Percentiles rank a stretch among this genome's conserved stretches.
Evolutionary conservation across 1,140 invertebrate genomes (phyloP).

Genomic region (Planococcus citri): DNA sequence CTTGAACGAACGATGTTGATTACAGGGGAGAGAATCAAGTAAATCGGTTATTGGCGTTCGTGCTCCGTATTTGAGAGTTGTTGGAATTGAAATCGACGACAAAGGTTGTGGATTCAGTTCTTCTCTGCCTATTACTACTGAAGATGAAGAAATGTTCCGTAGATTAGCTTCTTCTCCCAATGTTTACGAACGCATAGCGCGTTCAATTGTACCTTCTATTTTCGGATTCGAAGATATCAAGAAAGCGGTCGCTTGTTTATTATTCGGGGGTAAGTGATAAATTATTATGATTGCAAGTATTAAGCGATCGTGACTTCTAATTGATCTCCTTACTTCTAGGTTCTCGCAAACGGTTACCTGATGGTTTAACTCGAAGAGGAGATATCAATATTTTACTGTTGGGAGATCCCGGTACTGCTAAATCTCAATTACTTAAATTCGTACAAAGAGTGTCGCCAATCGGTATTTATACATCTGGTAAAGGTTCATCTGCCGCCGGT

Average conservation of each 20-base stretch:
- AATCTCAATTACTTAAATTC: slow-evolving; percentile 96
- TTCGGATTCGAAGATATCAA: slow-evolving; percentile 92
- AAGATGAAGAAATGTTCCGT: slow-evolving; percentile 87
- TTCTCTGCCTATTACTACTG: slow-evolving; percentile 45
- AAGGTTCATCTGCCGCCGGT: slow-evolving; percentile 97
- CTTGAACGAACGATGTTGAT: too few relatives aligned
- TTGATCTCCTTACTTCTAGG: slow-evolving; percentile 37
- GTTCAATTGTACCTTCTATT: slow-evolving; percentile 93
- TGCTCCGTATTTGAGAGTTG: slow-evolving; percentile 83
- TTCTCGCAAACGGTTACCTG: slow-evolving; percentile 78
- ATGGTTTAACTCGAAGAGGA: slow-evolving; percentile 86
- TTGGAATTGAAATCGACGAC: slow-evolving; percentile 79
- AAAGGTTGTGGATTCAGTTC: slow-evolving; percentile 58
- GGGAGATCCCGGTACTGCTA: slow-evolving; percentile 98
- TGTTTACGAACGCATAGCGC: slow-evolving; percentile 79
- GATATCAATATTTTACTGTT: slow-evolving; percentile 94
- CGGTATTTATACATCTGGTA: slow-evolving; percentile 95
- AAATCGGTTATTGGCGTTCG: slow-evolving; percentile 63
- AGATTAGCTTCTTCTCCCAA: slow-evolving; percentile 70
- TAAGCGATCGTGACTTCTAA: too few relatives aligned
- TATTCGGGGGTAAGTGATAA: slow-evolving; percentile 72
- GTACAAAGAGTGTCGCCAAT: slow-evolving; percentile 93
- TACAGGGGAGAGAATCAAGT: slow-evolving; percentile 6
- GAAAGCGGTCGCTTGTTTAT: slow-evolving; percentile 87
- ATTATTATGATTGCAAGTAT: too few relatives aligned